Evolutionary conservation across 1,140 invertebrate species (phyloP).

Genomic region (Drosophila funebris): DNA sequence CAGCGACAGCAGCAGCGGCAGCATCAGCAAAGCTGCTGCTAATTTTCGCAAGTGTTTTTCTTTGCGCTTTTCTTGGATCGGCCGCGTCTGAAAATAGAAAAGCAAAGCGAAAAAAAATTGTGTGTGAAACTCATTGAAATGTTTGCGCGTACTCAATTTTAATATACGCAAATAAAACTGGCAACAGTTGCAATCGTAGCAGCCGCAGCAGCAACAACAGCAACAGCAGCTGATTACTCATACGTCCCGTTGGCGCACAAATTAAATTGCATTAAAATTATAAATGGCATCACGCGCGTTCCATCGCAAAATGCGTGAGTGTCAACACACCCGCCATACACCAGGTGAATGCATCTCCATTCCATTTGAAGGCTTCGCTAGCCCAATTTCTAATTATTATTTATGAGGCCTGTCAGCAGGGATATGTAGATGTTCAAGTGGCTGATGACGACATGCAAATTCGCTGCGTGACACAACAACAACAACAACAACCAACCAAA

Average conservation of each 20-base stretch:
- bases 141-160: constrained; percentile 77
- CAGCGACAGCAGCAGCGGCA: constrained; percentile 13
- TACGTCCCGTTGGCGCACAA: constrained; percentile 63
- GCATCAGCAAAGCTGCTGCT: constrained; percentile 49
- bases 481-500: neutral
- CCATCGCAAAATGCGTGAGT: constrained; percentile 26
- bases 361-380: constrained; percentile 41
- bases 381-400: constrained; percentile 57
- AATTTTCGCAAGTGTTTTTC: constrained; percentile 81
- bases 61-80: constrained; percentile 75
- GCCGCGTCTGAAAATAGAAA: constrained; percentile 74
- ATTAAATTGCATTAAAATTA: constrained; percentile 73
- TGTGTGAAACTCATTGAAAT: constrained; percentile 77
- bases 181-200: constrained; percentile 20
- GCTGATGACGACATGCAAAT: constrained; percentile 22
- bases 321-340: constrained; percentile 15
- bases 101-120: constrained; percentile 51
- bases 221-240: constrained; percentile 65
- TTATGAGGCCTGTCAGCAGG: constrained; percentile 53
- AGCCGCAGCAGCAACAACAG: constrained; percentile 13
- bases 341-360: constrained; percentile 32
- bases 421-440: constrained; percentile 17
- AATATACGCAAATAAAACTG: constrained; percentile 42
- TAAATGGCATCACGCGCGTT: constrained; percentile 49
- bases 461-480: constrained; percentile 12